Conservation (phyloP, 35 echinoderm and acorn worm genomes). For the Nesometra sesokonis region DNA sequence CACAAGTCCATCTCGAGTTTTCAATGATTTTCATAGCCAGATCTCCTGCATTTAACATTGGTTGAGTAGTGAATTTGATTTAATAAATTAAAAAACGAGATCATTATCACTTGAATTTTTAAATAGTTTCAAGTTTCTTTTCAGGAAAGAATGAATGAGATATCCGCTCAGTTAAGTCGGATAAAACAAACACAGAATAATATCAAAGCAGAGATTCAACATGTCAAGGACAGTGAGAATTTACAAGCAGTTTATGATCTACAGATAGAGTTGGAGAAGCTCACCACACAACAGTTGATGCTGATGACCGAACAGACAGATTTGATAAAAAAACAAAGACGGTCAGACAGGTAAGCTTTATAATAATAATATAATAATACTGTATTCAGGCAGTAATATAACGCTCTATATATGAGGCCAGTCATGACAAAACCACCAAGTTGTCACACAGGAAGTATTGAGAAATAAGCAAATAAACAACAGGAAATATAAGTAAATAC, state of each 20-base stretch:
- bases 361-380: too few relatives aligned
- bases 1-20: too few relatives aligned
- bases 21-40: too few relatives aligned
- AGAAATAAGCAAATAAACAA: too few relatives aligned
- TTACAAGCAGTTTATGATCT: conserved; percentile 87
- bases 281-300: conserved; percentile 84
- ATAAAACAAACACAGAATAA: conserved; percentile 74
- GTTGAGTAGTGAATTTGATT: too few relatives aligned
- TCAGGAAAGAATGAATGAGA: conserved; percentile 96
- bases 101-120: neutral
- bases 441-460: too few relatives aligned
- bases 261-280: conserved; percentile 84
- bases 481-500: too few relatives aligned
- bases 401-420: too few relatives aligned
- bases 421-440: too few relatives aligned
- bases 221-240: conserved; percentile 58
- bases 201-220: conserved; percentile 70
- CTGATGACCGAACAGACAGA: conserved; percentile 98
- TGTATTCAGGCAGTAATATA: too few relatives aligned
- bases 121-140: neutral
- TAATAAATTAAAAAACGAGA: too few relatives aligned
- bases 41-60: too few relatives aligned
- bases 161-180: conserved; percentile 34
- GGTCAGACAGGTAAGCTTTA: conserved; percentile 69
- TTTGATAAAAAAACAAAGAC: conserved; percentile 78